Evolutionary conservation across 92 coral and sea anemone species (phyloP), one percentile per base, ranked within the genome.

Genomic region (Epizoanthus stellaris): DNA sequence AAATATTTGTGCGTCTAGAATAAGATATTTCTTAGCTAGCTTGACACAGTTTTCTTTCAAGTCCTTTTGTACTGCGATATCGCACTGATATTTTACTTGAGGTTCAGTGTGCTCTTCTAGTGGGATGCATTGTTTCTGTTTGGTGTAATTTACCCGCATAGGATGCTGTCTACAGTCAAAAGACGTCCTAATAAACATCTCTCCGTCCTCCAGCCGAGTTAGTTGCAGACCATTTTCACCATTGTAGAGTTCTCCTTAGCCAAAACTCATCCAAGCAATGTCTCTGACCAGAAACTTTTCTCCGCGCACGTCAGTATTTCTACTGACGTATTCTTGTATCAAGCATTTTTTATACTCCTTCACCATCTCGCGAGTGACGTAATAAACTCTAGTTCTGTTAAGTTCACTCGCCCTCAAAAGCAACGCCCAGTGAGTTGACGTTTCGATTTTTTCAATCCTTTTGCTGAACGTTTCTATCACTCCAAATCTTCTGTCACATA

Each of bases 401-500:
- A 59, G 20, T 20, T 59, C 20, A 17, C 20, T 59, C 5, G 10
- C 63, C 19, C 19, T 11, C 19, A 58, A 58, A 58, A 58, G 25
- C 25, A 23, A 23, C 25, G 25, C 25, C 63, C 63, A 58, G 63
- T 58, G 63, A 58, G 63, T 58, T 58, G 25, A 0, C 25, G 25
- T 23, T 23, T 23, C 63, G 63, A 58, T 19, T 58, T 58, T 58
- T 58, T 23, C 63, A 58, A 58, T 58, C n/a, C 63, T 14, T 58
- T 58, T 58, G 15, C 20, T 19, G n/a, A 58, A 58, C 63, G 63
- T 17, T 16, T 61, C 66, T 19, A 61, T 19, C 19, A 9, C 7
- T 6, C 80, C 85, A 80, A 80, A 80, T 38, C 73, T 7, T 67
- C 85, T 67, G 10, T 86, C 85, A 43, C 80, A 58, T 67, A 86